Percentiles rank a stretch among this genome's conserved stretches.
Evolutionary conservation across 1,140 invertebrate species (phyloP).

Genomic region (Stratiolaelaps scimitus): DNA sequence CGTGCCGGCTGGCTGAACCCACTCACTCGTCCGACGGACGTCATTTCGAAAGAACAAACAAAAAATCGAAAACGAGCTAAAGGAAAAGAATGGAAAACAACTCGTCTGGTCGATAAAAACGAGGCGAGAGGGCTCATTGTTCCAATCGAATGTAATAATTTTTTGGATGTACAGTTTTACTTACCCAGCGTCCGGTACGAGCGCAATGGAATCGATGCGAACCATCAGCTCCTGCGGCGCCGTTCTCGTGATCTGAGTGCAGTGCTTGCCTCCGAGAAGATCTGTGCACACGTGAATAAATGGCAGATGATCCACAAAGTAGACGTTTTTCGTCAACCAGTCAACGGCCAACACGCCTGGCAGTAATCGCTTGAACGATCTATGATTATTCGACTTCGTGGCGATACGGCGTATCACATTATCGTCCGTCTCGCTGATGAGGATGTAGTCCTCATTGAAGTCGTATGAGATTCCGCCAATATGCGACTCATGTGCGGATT

Average conservation of each 20-base stretch:
- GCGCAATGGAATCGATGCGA: constrained; percentile 8
- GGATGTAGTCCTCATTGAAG: background rate
- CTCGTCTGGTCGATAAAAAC: no score
- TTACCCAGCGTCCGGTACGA: background rate
- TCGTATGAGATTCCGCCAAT: background rate
- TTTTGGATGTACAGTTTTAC: background rate
- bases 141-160: no score
- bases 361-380: background rate
- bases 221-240: background rate
- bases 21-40: no score
- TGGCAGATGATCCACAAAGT: background rate
- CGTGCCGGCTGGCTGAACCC: no score
- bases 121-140: no score
- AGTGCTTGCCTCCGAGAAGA: background rate
- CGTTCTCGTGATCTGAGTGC: background rate
- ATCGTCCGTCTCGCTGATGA: background rate
- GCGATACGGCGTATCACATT: background rate
- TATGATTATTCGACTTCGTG: background rate
- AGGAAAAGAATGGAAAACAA: no score
- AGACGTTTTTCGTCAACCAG: background rate
- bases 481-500: background rate
- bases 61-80: no score
- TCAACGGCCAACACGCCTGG: background rate
- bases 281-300: background rate
- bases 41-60: no score